Evolutionary conservation across 2,797 vertebrate genomes (phyloP), one percentile per base, ranked within the genome.

Genomic region (Bovichtus diacanthus): DNA sequence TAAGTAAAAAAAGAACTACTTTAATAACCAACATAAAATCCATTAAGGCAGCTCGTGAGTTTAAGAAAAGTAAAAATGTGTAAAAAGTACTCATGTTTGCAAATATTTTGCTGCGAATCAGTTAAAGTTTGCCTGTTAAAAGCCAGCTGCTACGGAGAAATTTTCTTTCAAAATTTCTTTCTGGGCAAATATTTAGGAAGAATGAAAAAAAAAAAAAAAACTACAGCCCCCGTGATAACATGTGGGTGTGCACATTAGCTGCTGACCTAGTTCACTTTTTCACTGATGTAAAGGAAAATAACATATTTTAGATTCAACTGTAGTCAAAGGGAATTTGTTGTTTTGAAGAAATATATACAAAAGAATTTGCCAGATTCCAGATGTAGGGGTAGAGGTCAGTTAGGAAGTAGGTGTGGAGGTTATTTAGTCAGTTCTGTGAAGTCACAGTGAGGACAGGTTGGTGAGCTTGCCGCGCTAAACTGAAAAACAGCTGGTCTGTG

Each of bases 401-500:
- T 23, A 70, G 65, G 55, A 70, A 71, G 70, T 65, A 61, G 53
- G 49, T 85, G 75, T 67, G 44, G 75, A 78, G 81, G 78, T 83
- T 72, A 69, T 56, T 61, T 80, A 83, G 70, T 80, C 76, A 16
- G 64, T 18, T 76, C 38, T 76, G 66, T 77, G 68, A 82, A 88
- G 86, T 87, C 80, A 76, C 68, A 80, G 55, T 69, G 78, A 88
- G 85, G 83, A 89, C 86, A 87, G 86, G 85, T 90, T 87, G 80
- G 74, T 81, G 86, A 86, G 86, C 68, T 76, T 31, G 61, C 76
- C 53, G 74, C 5, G 1, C 76, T 81, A 78, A 93, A 82, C 82
- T 88, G 54, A 90, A 91, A 87, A 92, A 91, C 93, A 94, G 92
- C 90, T 94, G 93, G 81, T 79, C 69, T 67, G 72, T 7, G 87